Evolutionary conservation across 2,113 vertebrate species (phyloP).

Genomic region (Pseudonaja textilis): DNA sequence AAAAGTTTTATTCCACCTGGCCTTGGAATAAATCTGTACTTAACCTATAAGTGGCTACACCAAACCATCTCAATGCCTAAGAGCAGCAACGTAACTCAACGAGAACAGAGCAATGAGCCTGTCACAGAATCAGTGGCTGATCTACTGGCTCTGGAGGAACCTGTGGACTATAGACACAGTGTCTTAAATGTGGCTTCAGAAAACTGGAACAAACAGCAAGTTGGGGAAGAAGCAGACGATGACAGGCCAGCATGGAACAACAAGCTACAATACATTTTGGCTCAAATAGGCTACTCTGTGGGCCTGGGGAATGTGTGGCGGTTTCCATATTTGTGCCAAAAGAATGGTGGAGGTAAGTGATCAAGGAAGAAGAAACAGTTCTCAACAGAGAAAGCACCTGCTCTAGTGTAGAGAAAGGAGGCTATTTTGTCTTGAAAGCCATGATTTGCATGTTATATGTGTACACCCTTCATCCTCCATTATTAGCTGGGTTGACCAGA

Average conservation of each 20-base stretch:
- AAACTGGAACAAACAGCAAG: slow-evolving; percentile 77
- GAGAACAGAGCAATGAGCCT: slow-evolving; percentile 90
- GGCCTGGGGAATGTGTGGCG: slow-evolving; percentile 98
- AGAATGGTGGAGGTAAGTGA: slow-evolving; percentile 93
- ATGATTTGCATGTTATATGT: background rate
- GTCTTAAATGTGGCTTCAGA: slow-evolving; percentile 84
- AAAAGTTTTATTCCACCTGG: background rate
- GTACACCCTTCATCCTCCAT: background rate
- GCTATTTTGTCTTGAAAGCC: background rate
- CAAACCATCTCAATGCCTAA: slow-evolving; percentile 81
- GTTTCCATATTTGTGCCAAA: slow-evolving; percentile 98
- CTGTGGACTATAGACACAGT: slow-evolving; percentile 95
- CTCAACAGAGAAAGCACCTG: background rate
- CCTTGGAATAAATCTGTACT: rapidly evolving
- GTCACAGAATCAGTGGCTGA: slow-evolving; percentile 98
- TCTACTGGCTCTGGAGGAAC: slow-evolving; percentile 91
- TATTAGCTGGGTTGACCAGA: background rate
- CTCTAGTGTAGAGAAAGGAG: background rate
- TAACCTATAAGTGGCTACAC: background rate
- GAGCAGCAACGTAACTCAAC: slow-evolving; percentile 95
- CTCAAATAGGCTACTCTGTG: slow-evolving; percentile 96
- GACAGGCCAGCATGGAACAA: slow-evolving; percentile 96
- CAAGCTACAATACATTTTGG: slow-evolving; percentile 97
- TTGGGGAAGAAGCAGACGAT: slow-evolving; percentile 79
- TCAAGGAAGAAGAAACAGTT: background rate